Evolutionary conservation across 1,140 invertebrate genomes (phyloP), one percentile per base, ranked within the genome.

Genomic region (Drosophila nannoptera): DNA sequence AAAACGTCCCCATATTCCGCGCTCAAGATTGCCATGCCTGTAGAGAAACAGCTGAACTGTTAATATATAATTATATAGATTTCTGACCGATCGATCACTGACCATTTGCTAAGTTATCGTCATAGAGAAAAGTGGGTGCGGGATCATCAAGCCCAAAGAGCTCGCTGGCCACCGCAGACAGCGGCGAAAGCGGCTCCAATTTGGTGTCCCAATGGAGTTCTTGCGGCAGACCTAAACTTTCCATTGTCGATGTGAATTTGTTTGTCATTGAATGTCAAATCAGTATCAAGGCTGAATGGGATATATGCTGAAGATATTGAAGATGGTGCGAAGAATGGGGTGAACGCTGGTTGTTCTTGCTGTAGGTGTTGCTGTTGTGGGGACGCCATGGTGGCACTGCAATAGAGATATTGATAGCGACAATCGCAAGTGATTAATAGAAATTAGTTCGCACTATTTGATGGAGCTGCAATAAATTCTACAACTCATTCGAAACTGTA

Each of bases 51-150:
- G 31, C 22, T 22, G 22, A 4, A 3, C 5, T 5, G 12, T 5
- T 7, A 11, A 7, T 9, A 36, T 7, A 31, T 1, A 52, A 9
- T 8, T 12, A 50, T 31, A 36, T n/a, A 0, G 9, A 12, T 14
- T 8, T 8, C 5, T 35, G 2, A 12, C 11, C 9, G 35, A 33
- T n/a, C 2, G 35, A 32, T 16, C 12, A 65, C 71, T 63, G 22
- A 89, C 87, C 87, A 73, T 80, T 81, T 83, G 87, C 87, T 84
- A 89, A 87, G 78, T 89, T 78, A 76, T 87, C 81, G 60, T 87
- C 84, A 66, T 75, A 84, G 14, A 89, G 68, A 66, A 86, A 87
- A 43, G 48, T 50, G 32, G 48, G 45, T 54, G 63, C 40, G 11
- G 81, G 33, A 36, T 88, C 78, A 74, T 58, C 66, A 58, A 89